Evolutionary conservation across 1,140 invertebrate genomes (phyloP), one percentile per base, ranked within the genome.

Genomic region (Piezodorus guildinii): DNA sequence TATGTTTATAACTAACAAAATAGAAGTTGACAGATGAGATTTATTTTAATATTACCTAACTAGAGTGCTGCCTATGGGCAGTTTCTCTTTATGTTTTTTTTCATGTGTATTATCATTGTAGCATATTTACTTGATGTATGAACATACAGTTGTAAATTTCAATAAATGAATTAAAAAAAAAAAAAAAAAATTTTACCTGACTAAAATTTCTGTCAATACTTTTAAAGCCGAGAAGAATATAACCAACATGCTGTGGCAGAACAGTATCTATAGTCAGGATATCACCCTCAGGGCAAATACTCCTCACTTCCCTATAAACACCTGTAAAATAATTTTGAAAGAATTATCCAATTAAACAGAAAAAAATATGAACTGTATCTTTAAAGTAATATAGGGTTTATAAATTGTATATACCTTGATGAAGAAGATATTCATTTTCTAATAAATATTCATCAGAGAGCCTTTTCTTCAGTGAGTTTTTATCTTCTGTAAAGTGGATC

Each of bases 221-320:
- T 63, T 75, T 76, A 69, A 77, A 77, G 0, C 77, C 77, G 27
- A 78, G 63, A 43, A 78, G 44, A 15, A 78, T 74, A 62, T 70
- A 76, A 60, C 34, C 66, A 16, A 62, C 44, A 46, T 58, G 62
- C 19, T 67, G 14, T 2, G 65, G 65, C 19, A 52, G 34, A 16
- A 23, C 16, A 12, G 43, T 34, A 62, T 49, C 62, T 59, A 70
- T 59, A 30, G 44, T 60, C 27, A 54, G 45, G 1, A 67, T 30
- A 14, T 68, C 66, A 14, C 62, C 66, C 54, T 73, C 71, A 49
- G 72, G 71, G 15, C 68, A 67, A 19, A 73, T 73, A 44, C 70
- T 69, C 62, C 71, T 58, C 15, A 72, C 68, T 66, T 73, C 72
- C 60, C 71, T 45, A 60, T 73, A 75, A 9, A 74, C 59, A 45